A percentile compares a stretch with the other conserved stretches of the same genome.
Conservation (phyloP, 2,797 vertebrate species). For the Hydrophis major region DNA sequence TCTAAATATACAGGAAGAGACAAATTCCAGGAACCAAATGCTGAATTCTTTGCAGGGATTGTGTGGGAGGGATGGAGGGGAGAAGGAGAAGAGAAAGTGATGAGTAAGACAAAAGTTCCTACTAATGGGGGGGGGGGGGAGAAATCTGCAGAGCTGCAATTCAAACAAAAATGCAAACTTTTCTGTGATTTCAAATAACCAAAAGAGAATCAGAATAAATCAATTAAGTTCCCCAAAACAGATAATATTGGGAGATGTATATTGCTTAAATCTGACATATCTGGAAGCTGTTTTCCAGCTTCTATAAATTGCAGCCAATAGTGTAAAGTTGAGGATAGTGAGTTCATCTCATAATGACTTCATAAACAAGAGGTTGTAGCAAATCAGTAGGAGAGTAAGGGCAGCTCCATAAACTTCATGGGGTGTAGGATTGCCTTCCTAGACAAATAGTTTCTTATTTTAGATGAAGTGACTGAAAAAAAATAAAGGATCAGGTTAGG, state of each 20-base stretch:
- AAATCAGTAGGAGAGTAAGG: background rate
- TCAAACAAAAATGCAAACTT: background rate
- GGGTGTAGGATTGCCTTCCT: background rate
- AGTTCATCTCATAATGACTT: background rate
- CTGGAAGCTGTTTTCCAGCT: background rate
- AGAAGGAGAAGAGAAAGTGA: background rate
- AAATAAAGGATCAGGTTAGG: background rate
- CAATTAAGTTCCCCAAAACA: background rate
- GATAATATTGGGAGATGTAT: background rate
- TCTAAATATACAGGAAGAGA: background rate
- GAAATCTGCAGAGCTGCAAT: background rate
- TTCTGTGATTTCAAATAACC: background rate
- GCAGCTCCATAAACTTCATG: background rate
- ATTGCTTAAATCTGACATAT: background rate
- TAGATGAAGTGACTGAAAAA: background rate
- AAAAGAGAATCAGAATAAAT: background rate
- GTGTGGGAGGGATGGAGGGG: background rate
- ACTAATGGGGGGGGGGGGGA: too few relatives aligned
- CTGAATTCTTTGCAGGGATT: background rate
- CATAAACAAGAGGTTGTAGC: background rate
- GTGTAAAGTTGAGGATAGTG: background rate
- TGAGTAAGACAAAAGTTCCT: background rate
- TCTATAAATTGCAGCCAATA: background rate
- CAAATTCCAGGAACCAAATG: background rate
- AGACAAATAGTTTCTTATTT: background rate